These are phyloP conservation scores for Diuraphis noxia DNA, from an alignment of 1,140 invertebrate species.

Conservation along the genomic window DNA sequence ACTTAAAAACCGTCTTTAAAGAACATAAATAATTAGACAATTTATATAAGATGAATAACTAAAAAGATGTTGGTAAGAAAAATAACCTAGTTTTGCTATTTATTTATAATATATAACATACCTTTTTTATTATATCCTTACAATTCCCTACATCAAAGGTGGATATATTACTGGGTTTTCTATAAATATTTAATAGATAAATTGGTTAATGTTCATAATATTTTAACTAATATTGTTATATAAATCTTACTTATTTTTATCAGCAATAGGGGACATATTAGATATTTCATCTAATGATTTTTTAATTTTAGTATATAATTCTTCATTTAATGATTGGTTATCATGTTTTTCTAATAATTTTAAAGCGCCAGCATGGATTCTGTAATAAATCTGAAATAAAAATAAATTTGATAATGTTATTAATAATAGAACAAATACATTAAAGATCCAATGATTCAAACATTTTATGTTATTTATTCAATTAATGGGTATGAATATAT, in stretches of 20 bases:
- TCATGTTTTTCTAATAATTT: constrained; percentile 79
- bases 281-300: neutral
- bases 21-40: too few relatives aligned
- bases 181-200: neutral
- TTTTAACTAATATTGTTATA: neutral
- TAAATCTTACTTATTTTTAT: constrained; percentile 10
- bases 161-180: neutral
- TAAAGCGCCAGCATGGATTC: constrained; percentile 81
- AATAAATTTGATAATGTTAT: neutral
- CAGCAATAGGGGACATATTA: neutral
- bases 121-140: neutral
- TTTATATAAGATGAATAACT: neutral
- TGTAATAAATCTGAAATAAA: constrained; percentile 64
- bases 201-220: neutral
- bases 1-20: neutral
- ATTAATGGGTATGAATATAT: neutral
- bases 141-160: neutral
- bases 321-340: constrained; percentile 60
- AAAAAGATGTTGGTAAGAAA: neutral
- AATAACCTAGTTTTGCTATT: neutral
- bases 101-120: neutral
- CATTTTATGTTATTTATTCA: neutral
- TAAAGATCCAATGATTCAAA: neutral
- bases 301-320: constrained; percentile 24
- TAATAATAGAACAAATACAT: neutral